Conservation (phyloP, 2,888 invertebrate genomes). For the Apotomis betuletana region DNA sequence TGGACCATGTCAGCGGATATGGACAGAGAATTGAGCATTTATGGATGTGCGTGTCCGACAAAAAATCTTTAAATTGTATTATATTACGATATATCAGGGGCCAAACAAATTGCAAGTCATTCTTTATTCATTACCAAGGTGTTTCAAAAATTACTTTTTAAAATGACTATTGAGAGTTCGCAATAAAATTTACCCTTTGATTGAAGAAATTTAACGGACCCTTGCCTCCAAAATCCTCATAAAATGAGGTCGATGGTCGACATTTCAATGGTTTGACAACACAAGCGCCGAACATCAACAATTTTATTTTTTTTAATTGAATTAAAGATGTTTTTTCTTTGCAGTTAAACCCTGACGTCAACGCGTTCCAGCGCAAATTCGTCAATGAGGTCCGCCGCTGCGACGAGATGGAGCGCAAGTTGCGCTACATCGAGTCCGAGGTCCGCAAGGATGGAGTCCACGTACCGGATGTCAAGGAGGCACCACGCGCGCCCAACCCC, state of each 20-base stretch:
- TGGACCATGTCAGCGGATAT: constrained; percentile 17
- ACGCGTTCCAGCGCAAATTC: constrained; percentile 95
- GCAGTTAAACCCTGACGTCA: constrained; percentile 93
- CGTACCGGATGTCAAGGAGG: constrained; percentile 89
- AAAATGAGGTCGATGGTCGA: no score
- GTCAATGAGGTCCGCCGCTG: constrained; percentile 95
- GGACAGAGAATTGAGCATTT: constrained; percentile 21
- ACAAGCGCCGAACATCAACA: neutral
- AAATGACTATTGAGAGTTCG: no score
- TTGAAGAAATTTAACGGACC: no score
- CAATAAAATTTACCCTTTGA: no score
- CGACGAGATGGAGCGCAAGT: constrained; percentile 95
- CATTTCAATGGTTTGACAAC: no score
- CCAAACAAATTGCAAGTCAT: no score
- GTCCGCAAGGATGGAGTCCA: constrained; percentile 92
- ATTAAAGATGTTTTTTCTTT: constrained; percentile 49
- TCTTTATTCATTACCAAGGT: no score
- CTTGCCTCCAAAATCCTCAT: no score
- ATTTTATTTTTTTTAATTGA: neutral
- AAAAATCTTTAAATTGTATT: no score
- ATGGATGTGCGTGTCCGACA: no score
- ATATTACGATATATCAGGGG: no score
- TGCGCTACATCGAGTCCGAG: constrained; percentile 93
- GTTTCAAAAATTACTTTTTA: no score
- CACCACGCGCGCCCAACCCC: constrained; percentile 90